Evolutionary conservation across 2,113 vertebrate species (phyloP).

Genomic region (Crotalus horridus): DNA sequence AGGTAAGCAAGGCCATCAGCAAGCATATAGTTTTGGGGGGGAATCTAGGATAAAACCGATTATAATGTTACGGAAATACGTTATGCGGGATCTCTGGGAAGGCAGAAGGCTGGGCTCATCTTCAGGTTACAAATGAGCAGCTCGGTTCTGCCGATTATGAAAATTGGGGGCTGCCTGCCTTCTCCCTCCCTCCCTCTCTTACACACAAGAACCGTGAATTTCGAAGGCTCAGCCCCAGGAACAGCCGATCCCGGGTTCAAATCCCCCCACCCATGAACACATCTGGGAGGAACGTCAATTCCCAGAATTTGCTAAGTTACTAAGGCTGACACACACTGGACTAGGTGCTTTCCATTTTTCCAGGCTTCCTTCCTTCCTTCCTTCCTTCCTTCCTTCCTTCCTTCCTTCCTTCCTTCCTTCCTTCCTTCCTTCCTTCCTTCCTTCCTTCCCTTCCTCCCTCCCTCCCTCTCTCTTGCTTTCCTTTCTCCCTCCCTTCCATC

Average conservation of each 20-base stretch:
- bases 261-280: not conserved
- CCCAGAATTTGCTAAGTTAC: not conserved
- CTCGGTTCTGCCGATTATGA: not conserved
- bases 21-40: slow-evolving; percentile 22
- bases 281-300: not conserved
- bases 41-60: slow-evolving; percentile 54
- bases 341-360: not conserved
- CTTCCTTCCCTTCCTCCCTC: too few species aligned
- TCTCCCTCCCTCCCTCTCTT: too few species aligned
- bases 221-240: not conserved
- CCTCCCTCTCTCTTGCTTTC: too few species aligned
- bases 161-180: not conserved
- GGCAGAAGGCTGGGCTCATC: fast-evolving
- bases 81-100: fast-evolving
- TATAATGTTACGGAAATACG: slow-evolving; percentile 36
- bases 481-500: too few species aligned
- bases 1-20: slow-evolving; percentile 53
- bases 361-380: not conserved
- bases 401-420: too few species aligned
- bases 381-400: not conserved
- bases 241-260: not conserved
- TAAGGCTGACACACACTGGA: not conserved
- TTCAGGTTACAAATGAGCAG: fast-evolving
- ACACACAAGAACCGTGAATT: not conserved
- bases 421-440: too few species aligned